Percentiles rank a stretch among this genome's conserved stretches.
Evolutionary conservation across 1,140 invertebrate genomes (phyloP).

Genomic region (Drosophila yakuba): DNA sequence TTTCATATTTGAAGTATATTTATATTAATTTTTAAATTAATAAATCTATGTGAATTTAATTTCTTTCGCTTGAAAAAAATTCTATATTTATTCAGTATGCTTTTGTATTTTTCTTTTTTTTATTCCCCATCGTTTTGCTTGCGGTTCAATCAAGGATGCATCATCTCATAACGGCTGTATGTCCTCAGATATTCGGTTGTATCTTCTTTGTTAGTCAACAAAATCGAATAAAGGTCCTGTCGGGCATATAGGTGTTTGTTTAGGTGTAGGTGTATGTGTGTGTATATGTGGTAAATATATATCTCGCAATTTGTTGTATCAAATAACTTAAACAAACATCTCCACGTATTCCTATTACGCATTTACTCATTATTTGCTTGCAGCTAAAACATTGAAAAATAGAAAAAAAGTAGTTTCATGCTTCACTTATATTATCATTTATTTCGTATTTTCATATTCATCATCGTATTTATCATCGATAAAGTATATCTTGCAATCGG

Average conservation of each 20-base stretch:
- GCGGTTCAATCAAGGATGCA: conserved; percentile 56
- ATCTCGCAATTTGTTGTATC: conserved; percentile 58
- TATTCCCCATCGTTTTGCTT: conserved; percentile 37
- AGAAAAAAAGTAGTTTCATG: conserved; percentile 63
- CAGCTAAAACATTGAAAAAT: conserved; percentile 79
- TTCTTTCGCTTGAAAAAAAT: conserved; percentile 78
- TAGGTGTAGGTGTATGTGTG: conserved; percentile 23
- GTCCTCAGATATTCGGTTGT: conserved; percentile 38
- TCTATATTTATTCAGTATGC: conserved; percentile 60
- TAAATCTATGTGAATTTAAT: conserved; percentile 79
- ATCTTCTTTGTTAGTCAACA: conserved; percentile 31
- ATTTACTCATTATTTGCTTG: conserved; percentile 79
- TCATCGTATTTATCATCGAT: conserved; percentile 39
- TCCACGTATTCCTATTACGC: conserved; percentile 54
- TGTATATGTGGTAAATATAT: conserved; percentile 40
- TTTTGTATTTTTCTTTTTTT: conserved; percentile 24
- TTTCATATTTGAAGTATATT: conserved; percentile 77
- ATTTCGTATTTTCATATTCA: conserved; percentile 49
- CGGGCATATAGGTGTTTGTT: conserved; percentile 8
- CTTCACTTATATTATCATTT: conserved; percentile 65
- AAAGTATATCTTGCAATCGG: conserved; percentile 51
- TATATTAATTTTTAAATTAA: conserved; percentile 82
- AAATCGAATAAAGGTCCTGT: conserved; percentile 49
- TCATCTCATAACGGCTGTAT: conserved; percentile 57
- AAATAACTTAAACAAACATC: conserved; percentile 70